These are phyloP conservation scores for Astyanax mexicanus DNA, from an alignment of 2,797 vertebrate species.

Conservation along the genomic window DNA sequence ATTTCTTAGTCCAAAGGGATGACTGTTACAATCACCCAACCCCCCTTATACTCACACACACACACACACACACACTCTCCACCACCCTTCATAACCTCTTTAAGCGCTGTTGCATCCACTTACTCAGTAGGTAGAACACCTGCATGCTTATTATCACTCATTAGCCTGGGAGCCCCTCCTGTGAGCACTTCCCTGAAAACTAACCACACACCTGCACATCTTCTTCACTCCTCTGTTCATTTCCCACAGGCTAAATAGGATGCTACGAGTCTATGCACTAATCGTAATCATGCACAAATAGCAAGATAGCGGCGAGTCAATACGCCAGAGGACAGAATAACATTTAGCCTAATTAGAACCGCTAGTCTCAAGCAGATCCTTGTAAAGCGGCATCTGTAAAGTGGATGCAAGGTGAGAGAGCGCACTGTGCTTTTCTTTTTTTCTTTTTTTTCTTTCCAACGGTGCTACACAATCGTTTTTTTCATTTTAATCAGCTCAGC, in stretches of 20 bases:
- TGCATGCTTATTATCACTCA: conserved; percentile 42
- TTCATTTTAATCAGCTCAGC: conserved; percentile 23
- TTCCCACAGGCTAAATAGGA: conserved; percentile 46
- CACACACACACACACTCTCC: neutral
- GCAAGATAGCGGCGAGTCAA: conserved; percentile 29
- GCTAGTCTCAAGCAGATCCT: conserved; percentile 2
- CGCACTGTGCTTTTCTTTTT: neutral
- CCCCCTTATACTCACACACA: neutral
- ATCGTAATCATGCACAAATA: conserved; percentile 48
- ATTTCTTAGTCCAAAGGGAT: conserved; percentile 43
- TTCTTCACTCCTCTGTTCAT: conserved; percentile 43
- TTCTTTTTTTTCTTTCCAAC: neutral
- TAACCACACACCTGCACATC: conserved; percentile 41
- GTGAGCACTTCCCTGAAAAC: conserved; percentile 41
- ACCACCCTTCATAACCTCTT: conserved; percentile 34
- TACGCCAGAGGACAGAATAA: conserved; percentile 38
- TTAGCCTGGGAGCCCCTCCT: conserved; percentile 48
- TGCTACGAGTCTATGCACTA: conserved; percentile 22
- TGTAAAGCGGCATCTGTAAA: conserved; percentile 1
- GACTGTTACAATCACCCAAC: conserved; percentile 17
- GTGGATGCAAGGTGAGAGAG: neutral
- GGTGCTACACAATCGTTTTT: conserved; percentile 2
- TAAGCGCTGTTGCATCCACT: conserved; percentile 43
- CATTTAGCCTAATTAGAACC: conserved; percentile 12
- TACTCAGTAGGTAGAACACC: conserved; percentile 56